Evolutionary conservation across 2,888 invertebrate species (phyloP), one percentile per base, ranked within the genome.

Genomic region (Harpalus rubripes): DNA sequence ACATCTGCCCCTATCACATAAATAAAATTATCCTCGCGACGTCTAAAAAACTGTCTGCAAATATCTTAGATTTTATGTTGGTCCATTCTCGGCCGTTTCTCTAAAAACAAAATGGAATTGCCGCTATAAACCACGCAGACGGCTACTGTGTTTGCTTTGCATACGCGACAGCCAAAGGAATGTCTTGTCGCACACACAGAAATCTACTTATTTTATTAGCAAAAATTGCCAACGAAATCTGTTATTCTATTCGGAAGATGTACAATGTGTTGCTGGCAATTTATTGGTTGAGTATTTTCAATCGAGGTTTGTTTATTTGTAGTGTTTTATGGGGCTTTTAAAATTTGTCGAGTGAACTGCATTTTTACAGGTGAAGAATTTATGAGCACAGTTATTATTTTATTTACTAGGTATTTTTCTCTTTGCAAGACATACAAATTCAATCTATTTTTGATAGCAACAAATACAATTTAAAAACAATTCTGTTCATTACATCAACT

Each of bases 51-150:
- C 78, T 78, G 84, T 84, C 78, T 84, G 78, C 61, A 84, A 84
- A 84, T 78, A 84, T 84, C 84, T 84, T 84, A 63, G 84, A 84
- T 84, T 78, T 84, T 84, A 80, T 80, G 63, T 59, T 83, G 61
- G 83, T 39, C 84, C 76, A 84, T 84, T 72, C 32, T 58, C 56
- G 32, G 32, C 32, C 32, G 32, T 79, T 74, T 74, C 61, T 84
- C 84, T 78, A 84, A 84, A 84, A 84, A 76, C 78, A 84, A 84
- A 84, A 84, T 84, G 84, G 78, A 84, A 84, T 78, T 84, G 84
- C 84, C 78, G 65, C 61, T 26, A 78, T 84, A 84, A 84, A 84
- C 78, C 78, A 61, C 32, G 8, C 58, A 10, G 65, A 82, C 74
- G 59, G 74, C 72, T 82, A 74, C 74, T 74, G 61, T 83, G 83